A percentile compares a stretch with the other conserved stretches of the same genome.
Evolutionary conservation across 1,140 invertebrate species (phyloP).

Genomic region (Magallana angulata): DNA sequence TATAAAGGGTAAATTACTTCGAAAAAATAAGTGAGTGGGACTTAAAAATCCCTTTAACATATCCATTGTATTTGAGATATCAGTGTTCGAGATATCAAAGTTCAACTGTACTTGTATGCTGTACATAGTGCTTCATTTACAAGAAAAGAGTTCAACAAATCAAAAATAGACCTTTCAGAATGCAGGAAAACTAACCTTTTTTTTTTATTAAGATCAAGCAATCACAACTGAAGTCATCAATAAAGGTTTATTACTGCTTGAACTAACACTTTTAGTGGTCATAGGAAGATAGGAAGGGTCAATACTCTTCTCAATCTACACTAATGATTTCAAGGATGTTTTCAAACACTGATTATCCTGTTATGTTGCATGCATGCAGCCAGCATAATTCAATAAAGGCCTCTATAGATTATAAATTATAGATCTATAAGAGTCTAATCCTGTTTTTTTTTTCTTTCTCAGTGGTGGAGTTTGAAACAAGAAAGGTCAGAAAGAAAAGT

Average conservation of each 20-base stretch:
- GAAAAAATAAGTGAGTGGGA: no score
- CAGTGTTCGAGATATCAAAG: no score
- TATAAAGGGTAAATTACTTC: no score
- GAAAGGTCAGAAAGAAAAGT: background rate
- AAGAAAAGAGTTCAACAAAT: no score
- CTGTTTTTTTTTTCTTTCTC: background rate
- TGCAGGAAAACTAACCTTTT: no score
- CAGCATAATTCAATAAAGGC: background rate
- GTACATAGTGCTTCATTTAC: no score
- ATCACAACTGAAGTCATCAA: background rate
- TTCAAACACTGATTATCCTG: background rate
- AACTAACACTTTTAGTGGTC: background rate
- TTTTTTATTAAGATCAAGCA: no score
- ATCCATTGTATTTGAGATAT: no score
- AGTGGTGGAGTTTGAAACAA: background rate
- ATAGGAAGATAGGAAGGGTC: background rate
- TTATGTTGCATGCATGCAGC: background rate
- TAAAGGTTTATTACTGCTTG: background rate
- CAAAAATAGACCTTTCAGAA: no score
- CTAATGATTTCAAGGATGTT: conserved; percentile 20
- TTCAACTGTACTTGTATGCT: no score
- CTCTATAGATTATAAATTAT: background rate
- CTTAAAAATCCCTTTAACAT: no score
- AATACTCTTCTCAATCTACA: background rate
- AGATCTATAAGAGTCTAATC: no score